Base-by-base conservation (phyloP, 2,888 invertebrate genomes). In the Apotomis capreana region DNA sequence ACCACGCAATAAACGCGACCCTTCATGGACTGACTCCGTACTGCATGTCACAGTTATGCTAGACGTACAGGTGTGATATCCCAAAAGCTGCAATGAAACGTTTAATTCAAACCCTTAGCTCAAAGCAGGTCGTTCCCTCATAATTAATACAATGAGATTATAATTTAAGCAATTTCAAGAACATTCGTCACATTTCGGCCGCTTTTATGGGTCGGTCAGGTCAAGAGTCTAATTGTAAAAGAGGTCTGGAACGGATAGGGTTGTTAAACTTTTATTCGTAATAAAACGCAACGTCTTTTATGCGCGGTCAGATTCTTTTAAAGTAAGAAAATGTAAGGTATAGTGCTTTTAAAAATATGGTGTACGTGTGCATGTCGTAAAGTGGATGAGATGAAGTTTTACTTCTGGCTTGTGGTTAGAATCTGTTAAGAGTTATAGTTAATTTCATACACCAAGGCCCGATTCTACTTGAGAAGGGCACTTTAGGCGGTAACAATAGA, bases 61-160 rank as follows among this genome's bases (percentile, higher is more conserved):
- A 44, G 44, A 44, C 0, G 44, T 44, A 44, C 44, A 6, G 44
- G 1, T 44, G 26, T 26, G 26, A 26, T 26, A 26, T 26, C 26
- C 26, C 26, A 26, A 26, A 26, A 26, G 26, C 26, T 26, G 26
- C 26, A 2, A 26, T 26, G 2, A 26, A 26, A 26, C 26, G 26
- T 26, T 2, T 26, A 26, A 26, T 26, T 26, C 26, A 40, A 5
- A 3, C 40, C 4, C 6, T 9, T n/a, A 52, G 37, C 26, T 44
- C 26, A 26, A 58, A 5, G 26, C 37, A 46, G 4, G 10, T 13
- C 44, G 49, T 26, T 26, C 26, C n/a, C 64, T 9, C 59, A 12
- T 52, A 59, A 70, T 64, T 70, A 64, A 70, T 51, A 51, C 70
- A 64, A 59, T 59, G 59, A 70, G 13, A 59, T 52, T 64, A 51